Base-by-base conservation (phyloP, 2,113 vertebrate genomes). In the Eonycteris spelaea region DNA sequence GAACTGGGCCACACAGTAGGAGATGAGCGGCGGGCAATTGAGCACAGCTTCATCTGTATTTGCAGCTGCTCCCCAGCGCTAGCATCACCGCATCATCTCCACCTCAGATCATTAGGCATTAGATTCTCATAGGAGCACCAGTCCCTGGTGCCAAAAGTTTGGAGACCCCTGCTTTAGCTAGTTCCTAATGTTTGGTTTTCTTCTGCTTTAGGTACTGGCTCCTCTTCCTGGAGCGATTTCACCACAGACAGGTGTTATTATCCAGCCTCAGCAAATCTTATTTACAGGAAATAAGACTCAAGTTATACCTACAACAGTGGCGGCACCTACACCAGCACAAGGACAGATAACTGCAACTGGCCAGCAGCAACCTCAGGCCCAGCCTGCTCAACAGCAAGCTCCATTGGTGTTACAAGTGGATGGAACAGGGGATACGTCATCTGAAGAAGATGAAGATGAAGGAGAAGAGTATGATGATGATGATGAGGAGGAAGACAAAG, bases 191-290 rank as follows among this genome's bases (percentile, higher is more conserved):
- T 2, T 5, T 88, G 21, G 21, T 77, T 87, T 92, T 78, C 26
- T 95, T 98, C 73, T 96, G 30, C 74, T 35, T 74, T 97, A 99
- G 99, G 99, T 99, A 90, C 98, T 99, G 97, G 98, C 99, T 96
- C 99, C 99, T 95, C 98, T 99, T 90, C 99, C 99, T 97, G 99
- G 99, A 98, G 99, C 99, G 19, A 98, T 99, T 93, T 97, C 99
- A 53, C 99, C 99, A 98, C 99, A 99, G 97, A 99, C 99, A 1
- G 99, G 99, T 91, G 99, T 99, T 95, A 99, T 99, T 98, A 99
- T 99, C 96, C 99, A 99, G 98, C 99, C 99, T 7, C 99, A 99
- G 98, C 99, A 99, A 98, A 99, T 99, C 90, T 99, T 99, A 96
- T 99, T 99, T 97, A 99, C 99, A 79, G 99, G 99, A 97, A 99